Evolutionary conservation across 2,113 vertebrate genomes (phyloP), one percentile per base, ranked within the genome.

Genomic region (Mirza zaza): DNA sequence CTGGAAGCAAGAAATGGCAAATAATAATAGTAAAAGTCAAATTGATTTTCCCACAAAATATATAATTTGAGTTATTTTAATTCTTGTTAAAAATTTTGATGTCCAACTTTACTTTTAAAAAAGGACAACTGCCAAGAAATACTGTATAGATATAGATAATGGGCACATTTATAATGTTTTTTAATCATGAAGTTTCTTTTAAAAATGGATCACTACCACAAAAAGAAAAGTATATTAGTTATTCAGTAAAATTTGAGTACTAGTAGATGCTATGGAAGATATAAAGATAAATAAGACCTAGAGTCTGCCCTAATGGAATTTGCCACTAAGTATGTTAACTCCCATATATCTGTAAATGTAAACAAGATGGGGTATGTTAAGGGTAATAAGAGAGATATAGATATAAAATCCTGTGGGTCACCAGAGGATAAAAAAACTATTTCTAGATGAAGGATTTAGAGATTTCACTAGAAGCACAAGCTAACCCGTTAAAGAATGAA

Each of bases 291-390:
- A 42, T 71, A 80, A 88, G 50, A 81, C 5, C 14, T 27, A 89
- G 3, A 55, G n/a, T 18, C 9, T 95, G 48, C 50, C 57, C 25
- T 90, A 92, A 18, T 70, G 70, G 32, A 97, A 65, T 9, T 80
- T 75, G 3, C 36, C 39, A 73, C 3, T 93, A 36, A 79, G n/a
- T 96, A 13, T 84, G 17, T 79, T 85, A 92, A 89, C 29, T 59
- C 77, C 20, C 20, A 57, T 14, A 36, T 17, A 83, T 77, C 59
- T 93, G 23, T 91, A 93, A 91, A 91, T 88, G 42, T 95, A 81
- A 71, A 70, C 67, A 88, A 92, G 32, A 18, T 71, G 65, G 29
- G 20, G 17, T 84, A n/a, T 75, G 29, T 50, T 93, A 57, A 50
- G 29, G 92, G 34, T 83, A 13, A 20, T n/a, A 92, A 92, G 75